phyloP scores from a whole-genome alignment of 92 coral and sea anemone genomes.

The Pocillopora meandrina region DNA sequence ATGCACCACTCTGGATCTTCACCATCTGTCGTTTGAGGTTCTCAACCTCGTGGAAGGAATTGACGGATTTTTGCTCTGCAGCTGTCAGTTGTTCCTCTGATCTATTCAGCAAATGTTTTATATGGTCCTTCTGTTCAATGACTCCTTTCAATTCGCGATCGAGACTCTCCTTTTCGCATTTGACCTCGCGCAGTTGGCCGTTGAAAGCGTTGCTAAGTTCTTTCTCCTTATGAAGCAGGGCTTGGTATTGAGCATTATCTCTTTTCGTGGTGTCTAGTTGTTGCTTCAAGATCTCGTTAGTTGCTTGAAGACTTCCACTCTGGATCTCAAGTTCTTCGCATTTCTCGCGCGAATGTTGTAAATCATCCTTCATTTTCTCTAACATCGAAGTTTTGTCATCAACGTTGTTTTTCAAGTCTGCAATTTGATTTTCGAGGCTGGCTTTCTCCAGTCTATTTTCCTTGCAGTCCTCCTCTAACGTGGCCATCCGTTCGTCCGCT shows the following conservation, averaged over 20 bases:
- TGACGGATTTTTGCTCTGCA: slow-evolving; percentile 62
- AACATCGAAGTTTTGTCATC: slow-evolving; percentile 40
- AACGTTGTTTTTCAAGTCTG: slow-evolving; percentile 37
- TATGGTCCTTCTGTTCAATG: slow-evolving; percentile 62
- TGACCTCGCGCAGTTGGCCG: slow-evolving; percentile 42
- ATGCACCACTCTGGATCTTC: slow-evolving; percentile 77
- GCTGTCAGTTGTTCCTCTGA: slow-evolving; percentile 56
- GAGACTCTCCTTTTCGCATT: slow-evolving; percentile 60
- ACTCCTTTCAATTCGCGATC: slow-evolving; percentile 50
- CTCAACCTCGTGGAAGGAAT: slow-evolving; percentile 77
- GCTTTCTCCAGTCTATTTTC: slow-evolving; percentile 39
- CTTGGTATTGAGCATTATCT: slow-evolving; percentile 51
- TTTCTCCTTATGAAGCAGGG: slow-evolving; percentile 47
- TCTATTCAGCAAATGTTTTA: slow-evolving; percentile 43
- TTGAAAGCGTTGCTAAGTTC: slow-evolving; percentile 43
- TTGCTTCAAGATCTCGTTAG: slow-evolving; percentile 70
- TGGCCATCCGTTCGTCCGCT: slow-evolving; percentile 68
- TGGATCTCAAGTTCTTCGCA: slow-evolving; percentile 74
- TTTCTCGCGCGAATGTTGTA: slow-evolving; percentile 50
- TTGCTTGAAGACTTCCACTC: slow-evolving; percentile 71
- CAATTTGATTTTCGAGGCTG: slow-evolving; percentile 40
- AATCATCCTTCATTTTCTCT: slow-evolving; percentile 24
- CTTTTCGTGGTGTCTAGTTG: slow-evolving; percentile 58
- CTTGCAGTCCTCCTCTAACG: slow-evolving; percentile 53
- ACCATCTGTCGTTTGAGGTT: slow-evolving; percentile 71